Evolutionary conservation across 1,140 invertebrate species (phyloP), one percentile per base, ranked within the genome.

Genomic region (Drosophila guanche): DNA sequence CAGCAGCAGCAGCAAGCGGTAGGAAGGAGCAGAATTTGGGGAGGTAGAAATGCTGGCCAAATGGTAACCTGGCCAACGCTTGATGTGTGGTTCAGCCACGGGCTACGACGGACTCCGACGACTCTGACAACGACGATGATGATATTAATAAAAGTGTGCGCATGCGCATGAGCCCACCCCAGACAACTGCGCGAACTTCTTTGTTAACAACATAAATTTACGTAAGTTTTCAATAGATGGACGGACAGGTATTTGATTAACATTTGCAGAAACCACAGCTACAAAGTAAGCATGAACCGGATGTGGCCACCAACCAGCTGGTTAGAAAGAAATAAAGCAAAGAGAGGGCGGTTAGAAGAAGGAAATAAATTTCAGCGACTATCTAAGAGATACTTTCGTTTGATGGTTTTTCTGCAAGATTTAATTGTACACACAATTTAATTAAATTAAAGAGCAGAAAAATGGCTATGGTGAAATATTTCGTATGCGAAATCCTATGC

Each of bases 171-270:
- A 12, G 33, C 3, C 8, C 33, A 37, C 10, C 12, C 33, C 33
- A 10, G 10, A 8, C 7, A 7, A 33, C 7, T 3, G 57, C 71
- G 81, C 81, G 72, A 75, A 89, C 73, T 88, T 88, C 84, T 76
- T 89, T 78, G 84, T 89, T 88, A 89, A 83, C 84, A 84, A 81
- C 80, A 81, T 88, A 79, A 89, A 89, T 89, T 88, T 89, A 89
- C 79, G 75, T 88, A 88, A 81, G 77, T 86, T 88, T 84, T 86
- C 76, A 78, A 88, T 86, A 80, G 83, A 68, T 70, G 70, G 78
- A 88, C 83, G 70, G 78, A 88, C 83, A 83, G 81, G 78, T 88
- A 89, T 89, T 89, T 88, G 89, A 89, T 88, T 89, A 89, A 84
- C 83, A 84, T 84, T 89, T 65, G 54, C 29, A 48, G 54, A 66